Base-by-base conservation (phyloP, 1,140 invertebrate species). In the Sminthurinus signatus region DNA sequence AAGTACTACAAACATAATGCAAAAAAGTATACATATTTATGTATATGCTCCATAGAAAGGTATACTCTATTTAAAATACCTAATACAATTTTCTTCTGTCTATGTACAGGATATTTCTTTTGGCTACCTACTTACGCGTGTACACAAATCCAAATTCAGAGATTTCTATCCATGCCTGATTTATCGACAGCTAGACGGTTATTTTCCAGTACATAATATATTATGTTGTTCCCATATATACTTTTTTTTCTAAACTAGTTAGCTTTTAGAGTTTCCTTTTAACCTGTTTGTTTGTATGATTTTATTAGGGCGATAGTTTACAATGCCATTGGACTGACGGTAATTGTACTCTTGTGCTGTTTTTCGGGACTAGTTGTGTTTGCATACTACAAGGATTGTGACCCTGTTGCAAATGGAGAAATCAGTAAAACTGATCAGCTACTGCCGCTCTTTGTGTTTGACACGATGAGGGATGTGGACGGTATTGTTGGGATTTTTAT, bases 401-500 rank as follows among this genome's bases (percentile, higher is more conserved):
- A 82, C 65, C 80, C 79, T 2, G 62, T 80, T 14, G 60, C 84
- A 14, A 43, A 67, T 28, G 54, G 73, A 1, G 74, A 73, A 0
- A 74, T 81, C 2, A 57, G 50, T 54, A 75, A 74, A 19, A 74
- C 73, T 2, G 78, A 80, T 66, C 75, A 79, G 67, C 68, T 80
- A 5, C 71, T 80, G 14, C 77, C 78, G 1, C 73, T 79, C 14
- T 83, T 80, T 71, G 81, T 82, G 1, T 79, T 80, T 76, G 76
- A 81, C 46, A 75, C 76, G 14, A 65, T 81, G 23, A 75, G 74
- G 14, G 46, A 75, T 14, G 58, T 74, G 5, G 68, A 65, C n/a
- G 76, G 76, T 14, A 44, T 78, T 32, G 73, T 77, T 2, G 68
- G 68, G 15, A 27, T 69, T 17, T 69, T 69, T 56, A 60, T 65